Evolutionary conservation across 2,113 vertebrate species (phyloP), one percentile per base, ranked within the genome.

Genomic region (Elgaria multicarinata): DNA sequence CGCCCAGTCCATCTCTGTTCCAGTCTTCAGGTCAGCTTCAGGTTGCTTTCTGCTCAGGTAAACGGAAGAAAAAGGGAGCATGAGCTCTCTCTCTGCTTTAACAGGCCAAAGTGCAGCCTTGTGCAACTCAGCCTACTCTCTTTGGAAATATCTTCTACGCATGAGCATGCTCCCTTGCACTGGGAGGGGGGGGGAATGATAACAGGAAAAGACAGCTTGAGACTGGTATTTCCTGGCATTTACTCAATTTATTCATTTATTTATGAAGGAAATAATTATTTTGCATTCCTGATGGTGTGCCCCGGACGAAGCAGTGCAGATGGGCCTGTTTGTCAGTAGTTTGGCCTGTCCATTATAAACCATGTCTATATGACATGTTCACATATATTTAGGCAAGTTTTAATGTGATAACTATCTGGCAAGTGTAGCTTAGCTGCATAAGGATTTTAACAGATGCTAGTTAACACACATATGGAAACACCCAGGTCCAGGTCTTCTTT

Each of bases 161-260:
- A 7, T 80, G 39, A 91, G 55, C 14, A 77, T 64, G 26, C 16
- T n/a, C 50, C 42, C 18, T 81, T 6, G 4, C 33, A 3, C 44
- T 64, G 42, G 75, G n/a, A 12, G 8, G 69, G 79, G 62, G 89
- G 69, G 79, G 62, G 90, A 66, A 8, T 26, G 9, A 16, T 12
- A 58, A 36, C 58, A 87, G 79, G 28, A 87, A 64, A 94, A n/a
- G 42, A 86, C 44, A 55, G 5, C 20, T 33, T 16, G 39, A 39
- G 85, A 44, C 28, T 44, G 75, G 14, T 20, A n/a, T 62, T 92
- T 89, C 81, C 80, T 72, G 44, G 6, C 33, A 36, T 83, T 91
- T 87, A 53, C 50, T 20, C 62, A 10, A 1, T 44, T 0, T 9
- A 55, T 39, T 74, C 33, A 58, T 81, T 69, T 79, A 67, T 79